A percentile compares a stretch with the other conserved stretches of the same genome.
Evolutionary conservation across 2,888 invertebrate species (phyloP).

Genomic region (Criorhina ranunculi): DNA sequence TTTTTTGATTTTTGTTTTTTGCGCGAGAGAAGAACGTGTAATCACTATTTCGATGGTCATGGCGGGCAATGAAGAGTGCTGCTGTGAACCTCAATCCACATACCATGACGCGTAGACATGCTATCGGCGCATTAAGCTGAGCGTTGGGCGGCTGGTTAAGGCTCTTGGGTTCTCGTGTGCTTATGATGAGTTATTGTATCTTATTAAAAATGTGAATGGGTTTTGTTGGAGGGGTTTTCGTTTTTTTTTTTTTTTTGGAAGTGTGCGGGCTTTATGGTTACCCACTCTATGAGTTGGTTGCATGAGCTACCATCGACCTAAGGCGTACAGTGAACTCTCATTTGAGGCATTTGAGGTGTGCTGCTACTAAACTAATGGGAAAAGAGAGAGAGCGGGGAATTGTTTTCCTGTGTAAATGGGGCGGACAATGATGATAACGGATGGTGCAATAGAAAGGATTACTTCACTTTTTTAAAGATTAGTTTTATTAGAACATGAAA

Average conservation of each 20-base stretch:
- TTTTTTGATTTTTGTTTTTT: too few relatives aligned
- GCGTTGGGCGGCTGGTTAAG: slow-evolving; percentile 50
- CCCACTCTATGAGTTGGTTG: slow-evolving; percentile 17
- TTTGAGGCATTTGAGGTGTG: slow-evolving; percentile 39
- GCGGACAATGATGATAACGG: slow-evolving; percentile 16
- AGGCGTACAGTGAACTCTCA: slow-evolving; percentile 52
- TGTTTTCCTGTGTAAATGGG: slow-evolving; percentile 42
- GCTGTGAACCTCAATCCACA: slow-evolving; percentile 63
- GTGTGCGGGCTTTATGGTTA: slow-evolving; percentile 40
- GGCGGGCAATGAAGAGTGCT: neutral
- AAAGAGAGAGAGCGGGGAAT: slow-evolving; percentile 13
- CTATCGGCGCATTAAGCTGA: slow-evolving; percentile 72
- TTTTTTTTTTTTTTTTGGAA: slow-evolving; percentile 41
- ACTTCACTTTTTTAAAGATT: slow-evolving; percentile 26
- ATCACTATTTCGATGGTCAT: slow-evolving; percentile 33
- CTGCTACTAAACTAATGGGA: slow-evolving; percentile 14
- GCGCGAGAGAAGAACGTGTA: slow-evolving; percentile 56
- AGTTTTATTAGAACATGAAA: too few relatives aligned
- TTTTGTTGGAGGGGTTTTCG: slow-evolving; percentile 34
- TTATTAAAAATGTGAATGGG: slow-evolving; percentile 65
- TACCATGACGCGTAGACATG: slow-evolving; percentile 66
- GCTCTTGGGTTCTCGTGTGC: slow-evolving; percentile 45
- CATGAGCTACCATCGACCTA: slow-evolving; percentile 2
- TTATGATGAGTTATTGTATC: slow-evolving; percentile 65
- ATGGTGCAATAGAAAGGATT: slow-evolving; percentile 15